phyloP scores from a whole-genome alignment of 1,140 invertebrate genomes.

The Colletes gigas region DNA sequence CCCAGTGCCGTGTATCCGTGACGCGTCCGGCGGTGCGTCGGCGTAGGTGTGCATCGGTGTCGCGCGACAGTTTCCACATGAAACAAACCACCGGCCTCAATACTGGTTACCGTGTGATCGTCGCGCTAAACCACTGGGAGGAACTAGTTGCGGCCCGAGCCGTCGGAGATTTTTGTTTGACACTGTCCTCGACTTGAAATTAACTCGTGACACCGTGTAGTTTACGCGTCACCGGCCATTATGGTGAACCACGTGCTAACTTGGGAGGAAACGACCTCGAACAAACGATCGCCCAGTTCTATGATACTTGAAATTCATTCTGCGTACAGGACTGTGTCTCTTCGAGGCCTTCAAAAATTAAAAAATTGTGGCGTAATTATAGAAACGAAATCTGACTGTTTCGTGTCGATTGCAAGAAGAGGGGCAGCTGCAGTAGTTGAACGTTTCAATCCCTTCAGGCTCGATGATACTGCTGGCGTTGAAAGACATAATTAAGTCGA shows the following conservation, averaged over 20 bases:
- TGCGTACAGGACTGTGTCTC: not conserved
- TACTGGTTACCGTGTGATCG: slow-evolving; percentile 51
- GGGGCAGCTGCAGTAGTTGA: too few species aligned
- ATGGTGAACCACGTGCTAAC: not conserved
- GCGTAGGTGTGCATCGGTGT: slow-evolving; percentile 28
- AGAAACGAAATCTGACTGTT: too few species aligned
- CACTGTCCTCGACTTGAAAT: slow-evolving; percentile 14
- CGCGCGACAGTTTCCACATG: slow-evolving; percentile 53
- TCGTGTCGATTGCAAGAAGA: too few species aligned
- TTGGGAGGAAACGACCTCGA: not conserved
- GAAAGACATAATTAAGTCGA: too few species aligned
- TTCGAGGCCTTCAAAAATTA: too few species aligned
- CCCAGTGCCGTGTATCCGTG: not conserved
- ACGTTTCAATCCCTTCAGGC: too few species aligned
- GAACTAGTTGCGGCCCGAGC: slow-evolving; percentile 18
- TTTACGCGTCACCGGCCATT: not conserved
- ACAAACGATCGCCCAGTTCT: not conserved
- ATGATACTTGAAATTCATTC: not conserved
- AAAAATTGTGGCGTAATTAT: too few species aligned
- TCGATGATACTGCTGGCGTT: too few species aligned
- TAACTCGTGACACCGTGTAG: slow-evolving; percentile 39
- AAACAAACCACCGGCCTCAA: slow-evolving; percentile 52
- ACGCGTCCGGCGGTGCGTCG: not conserved
- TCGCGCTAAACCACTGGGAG: not conserved
- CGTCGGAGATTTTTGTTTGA: slow-evolving; percentile 35